Conservation (phyloP, 2,888 invertebrate species). For the Odontomyia ornata region DNA sequence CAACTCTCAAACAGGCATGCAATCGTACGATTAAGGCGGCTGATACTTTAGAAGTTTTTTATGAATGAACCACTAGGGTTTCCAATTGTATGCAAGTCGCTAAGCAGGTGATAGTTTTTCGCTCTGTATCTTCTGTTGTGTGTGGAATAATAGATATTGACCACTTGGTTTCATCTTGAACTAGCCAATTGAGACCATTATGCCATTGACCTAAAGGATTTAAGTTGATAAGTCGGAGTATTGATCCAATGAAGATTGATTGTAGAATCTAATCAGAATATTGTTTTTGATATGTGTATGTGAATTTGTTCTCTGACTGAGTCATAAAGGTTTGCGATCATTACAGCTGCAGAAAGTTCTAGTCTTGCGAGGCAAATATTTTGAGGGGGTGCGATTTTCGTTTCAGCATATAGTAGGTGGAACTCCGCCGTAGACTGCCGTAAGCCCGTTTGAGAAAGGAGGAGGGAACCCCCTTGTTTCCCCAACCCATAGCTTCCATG, state of each 20-base stretch:
- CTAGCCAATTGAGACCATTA: constrained; percentile 42
- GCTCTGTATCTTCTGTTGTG: not conserved
- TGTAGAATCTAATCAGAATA: too few relatives aligned
- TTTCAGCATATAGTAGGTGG: too few relatives aligned
- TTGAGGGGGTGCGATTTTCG: not conserved
- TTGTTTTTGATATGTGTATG: too few relatives aligned
- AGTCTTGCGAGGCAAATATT: not conserved
- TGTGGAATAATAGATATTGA: not conserved
- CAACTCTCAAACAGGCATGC: not conserved
- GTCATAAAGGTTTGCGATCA: too few relatives aligned
- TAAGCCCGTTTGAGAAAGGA: too few relatives aligned
- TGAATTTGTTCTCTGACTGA: too few relatives aligned
- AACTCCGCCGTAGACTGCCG: too few relatives aligned
- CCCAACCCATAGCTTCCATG: too few relatives aligned
- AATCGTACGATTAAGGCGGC: not conserved
- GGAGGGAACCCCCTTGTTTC: too few relatives aligned
- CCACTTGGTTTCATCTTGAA: not conserved
- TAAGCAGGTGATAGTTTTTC: not conserved
- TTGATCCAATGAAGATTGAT: too few relatives aligned
- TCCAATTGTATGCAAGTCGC: not conserved
- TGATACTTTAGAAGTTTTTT: not conserved
- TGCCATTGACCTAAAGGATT: too few relatives aligned
- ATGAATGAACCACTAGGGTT: not conserved
- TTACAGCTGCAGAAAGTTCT: not conserved
- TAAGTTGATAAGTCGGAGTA: too few relatives aligned